phyloP scores from a whole-genome alignment of 2,113 vertebrate species.

The Melospiza melodia region DNA sequence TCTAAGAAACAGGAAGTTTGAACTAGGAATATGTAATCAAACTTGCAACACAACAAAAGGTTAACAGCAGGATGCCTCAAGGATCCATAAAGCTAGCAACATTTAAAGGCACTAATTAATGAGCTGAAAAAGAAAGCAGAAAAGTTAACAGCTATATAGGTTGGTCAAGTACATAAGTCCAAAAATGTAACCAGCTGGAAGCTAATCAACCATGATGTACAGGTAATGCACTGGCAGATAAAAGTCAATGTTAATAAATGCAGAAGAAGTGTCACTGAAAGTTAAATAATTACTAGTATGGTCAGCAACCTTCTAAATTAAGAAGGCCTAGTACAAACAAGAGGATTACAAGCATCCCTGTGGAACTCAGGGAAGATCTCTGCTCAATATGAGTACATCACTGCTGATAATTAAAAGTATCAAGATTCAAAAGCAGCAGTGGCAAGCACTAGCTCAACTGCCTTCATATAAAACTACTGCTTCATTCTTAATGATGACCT shows the following conservation, averaged over 20 bases:
- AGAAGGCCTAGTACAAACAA: neutral
- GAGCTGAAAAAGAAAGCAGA: neutral
- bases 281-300: neutral
- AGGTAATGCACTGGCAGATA: neutral
- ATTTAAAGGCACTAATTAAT: neutral
- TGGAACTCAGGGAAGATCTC: neutral
- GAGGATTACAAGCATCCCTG: constrained; percentile 3
- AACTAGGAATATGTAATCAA: neutral
- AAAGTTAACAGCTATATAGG: neutral
- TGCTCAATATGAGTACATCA: neutral
- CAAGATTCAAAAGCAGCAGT: neutral
- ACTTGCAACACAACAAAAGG: neutral
- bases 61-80: neutral
- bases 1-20: constrained; percentile 1
- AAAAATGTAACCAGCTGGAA: neutral
- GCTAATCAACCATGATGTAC: neutral
- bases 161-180: neutral
- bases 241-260: neutral
- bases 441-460: neutral
- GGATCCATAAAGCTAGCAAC: neutral
- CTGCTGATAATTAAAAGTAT: neutral
- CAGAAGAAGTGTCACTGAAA: neutral
- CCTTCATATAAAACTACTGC: neutral
- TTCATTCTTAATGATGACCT: neutral
- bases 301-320: constrained; percentile 11